These are phyloP conservation scores for Crotalus viridis DNA, from an alignment of 2,113 vertebrate species.

Conservation along the genomic window DNA sequence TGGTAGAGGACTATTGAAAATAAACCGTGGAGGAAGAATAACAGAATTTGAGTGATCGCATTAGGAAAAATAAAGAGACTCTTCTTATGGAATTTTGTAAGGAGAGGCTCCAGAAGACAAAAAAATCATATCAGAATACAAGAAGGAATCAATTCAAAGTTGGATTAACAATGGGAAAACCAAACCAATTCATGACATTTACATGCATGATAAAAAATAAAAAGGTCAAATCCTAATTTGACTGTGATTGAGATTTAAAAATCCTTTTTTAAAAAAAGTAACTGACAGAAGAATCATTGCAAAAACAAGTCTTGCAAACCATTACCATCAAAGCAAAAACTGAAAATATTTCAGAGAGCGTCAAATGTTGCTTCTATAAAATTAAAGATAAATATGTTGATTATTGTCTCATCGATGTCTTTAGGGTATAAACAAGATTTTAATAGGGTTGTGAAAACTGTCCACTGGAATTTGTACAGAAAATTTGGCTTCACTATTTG, in stretches of 20 bases:
- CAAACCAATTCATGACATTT: neutral
- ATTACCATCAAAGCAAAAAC: neutral
- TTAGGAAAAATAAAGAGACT: neutral
- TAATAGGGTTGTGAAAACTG: neutral
- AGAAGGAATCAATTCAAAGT: neutral
- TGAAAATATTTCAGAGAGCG: neutral
- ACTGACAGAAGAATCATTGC: neutral
- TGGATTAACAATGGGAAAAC: neutral
- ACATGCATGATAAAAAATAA: neutral
- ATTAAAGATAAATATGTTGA: neutral
- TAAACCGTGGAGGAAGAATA: neutral
- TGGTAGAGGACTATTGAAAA: neutral
- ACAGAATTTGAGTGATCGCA: neutral
- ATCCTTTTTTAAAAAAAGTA: neutral
- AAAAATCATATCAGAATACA: neutral
- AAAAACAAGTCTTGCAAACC: neutral
- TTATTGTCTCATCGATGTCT: neutral
- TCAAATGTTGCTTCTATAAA: neutral
- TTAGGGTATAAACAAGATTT: neutral
- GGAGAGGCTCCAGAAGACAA: neutral
- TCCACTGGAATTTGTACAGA: neutral
- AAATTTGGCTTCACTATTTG: neutral
- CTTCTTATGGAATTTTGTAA: neutral
- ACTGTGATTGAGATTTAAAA: neutral
- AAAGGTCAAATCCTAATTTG: neutral